Evolutionary conservation across 2,113 vertebrate species (phyloP), one percentile per base, ranked within the genome.

Genomic region (Microtus richardsoni): DNA sequence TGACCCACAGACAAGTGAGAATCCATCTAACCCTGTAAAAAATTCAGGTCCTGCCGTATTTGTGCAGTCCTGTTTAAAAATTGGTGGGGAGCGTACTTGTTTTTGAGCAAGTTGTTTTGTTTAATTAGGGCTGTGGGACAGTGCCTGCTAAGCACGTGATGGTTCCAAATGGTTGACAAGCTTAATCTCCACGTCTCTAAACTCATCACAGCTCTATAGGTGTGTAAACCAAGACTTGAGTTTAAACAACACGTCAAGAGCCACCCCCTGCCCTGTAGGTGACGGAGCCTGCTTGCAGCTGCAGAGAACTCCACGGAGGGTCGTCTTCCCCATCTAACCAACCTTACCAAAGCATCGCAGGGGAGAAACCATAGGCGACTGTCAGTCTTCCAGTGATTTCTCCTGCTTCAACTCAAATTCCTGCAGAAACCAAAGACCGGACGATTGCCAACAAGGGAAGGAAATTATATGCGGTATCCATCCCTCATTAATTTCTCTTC

Each of bases 311-410:
- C 60, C 47, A 41, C 60, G 39, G 80, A 88, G 9, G 1, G 19
- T 39, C 49, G 19, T 39, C 49, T 8, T 2, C n/a, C 60, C 70
- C 1, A 16, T 28, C 7, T 73, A 62, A 14, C 54, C 66, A 49
- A 12, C 39, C 71, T 94, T 49, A 36, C 66, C 22, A 22, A 60
- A 94, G 28, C 77, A 41, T 30, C 30, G 91, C 62, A 89, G 87
- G 77, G n/a, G 64, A 21, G 89, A 95, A 94, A 88, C 2, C 79
- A 79, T 4, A 68, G 77, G 33, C 64, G 82, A 52, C 11, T 89
- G 58, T 79, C 62, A 91, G 33, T 52, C 60, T 89, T 93, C 66
- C 86, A 28, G 26, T 74, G 39, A 93, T 95, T 93, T 94, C 77
- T 94, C 21, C n/a, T 52, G 75, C 5, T 70, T 95, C 71, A 58